These are phyloP conservation scores for Prochilodus magdalenae DNA, from an alignment of 2,113 vertebrate species.

Conservation along the genomic window DNA sequence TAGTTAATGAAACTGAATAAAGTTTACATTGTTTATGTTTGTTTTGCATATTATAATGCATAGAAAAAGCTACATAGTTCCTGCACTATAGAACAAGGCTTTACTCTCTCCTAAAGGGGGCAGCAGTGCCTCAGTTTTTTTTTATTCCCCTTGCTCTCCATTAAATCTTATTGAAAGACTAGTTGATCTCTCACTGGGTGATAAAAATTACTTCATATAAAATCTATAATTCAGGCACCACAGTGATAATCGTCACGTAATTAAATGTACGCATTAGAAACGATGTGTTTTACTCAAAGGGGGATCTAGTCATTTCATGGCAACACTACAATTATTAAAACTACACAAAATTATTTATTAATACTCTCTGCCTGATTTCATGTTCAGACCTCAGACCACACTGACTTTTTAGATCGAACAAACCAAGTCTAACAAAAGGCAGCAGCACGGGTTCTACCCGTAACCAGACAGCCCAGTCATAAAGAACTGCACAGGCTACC, in stretches of 20 bases:
- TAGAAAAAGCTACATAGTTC: too few relatives aligned
- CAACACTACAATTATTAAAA: neutral
- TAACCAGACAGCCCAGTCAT: neutral
- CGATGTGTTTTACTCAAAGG: neutral
- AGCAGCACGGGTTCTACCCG: neutral
- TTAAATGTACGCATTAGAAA: neutral
- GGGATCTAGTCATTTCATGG: neutral
- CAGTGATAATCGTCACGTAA: neutral
- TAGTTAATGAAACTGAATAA: too few relatives aligned
- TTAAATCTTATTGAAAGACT: neutral
- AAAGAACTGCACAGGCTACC: too few relatives aligned
- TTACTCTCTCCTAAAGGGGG: constrained; percentile 44
- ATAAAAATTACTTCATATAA: neutral
- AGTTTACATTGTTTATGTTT: too few relatives aligned
- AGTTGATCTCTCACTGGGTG: neutral
- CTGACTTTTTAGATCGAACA: neutral
- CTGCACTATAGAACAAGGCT: too few relatives aligned
- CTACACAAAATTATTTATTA: neutral
- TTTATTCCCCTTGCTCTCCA: neutral
- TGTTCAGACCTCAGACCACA: neutral
- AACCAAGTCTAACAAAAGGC: neutral
- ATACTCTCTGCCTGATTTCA: neutral
- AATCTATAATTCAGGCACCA: neutral
- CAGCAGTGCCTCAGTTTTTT: constrained; percentile 33
- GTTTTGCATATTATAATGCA: too few relatives aligned